These are phyloP conservation scores for Anagyrus pseudococci DNA, from an alignment of 2,888 invertebrate genomes.

Conservation along the genomic window DNA sequence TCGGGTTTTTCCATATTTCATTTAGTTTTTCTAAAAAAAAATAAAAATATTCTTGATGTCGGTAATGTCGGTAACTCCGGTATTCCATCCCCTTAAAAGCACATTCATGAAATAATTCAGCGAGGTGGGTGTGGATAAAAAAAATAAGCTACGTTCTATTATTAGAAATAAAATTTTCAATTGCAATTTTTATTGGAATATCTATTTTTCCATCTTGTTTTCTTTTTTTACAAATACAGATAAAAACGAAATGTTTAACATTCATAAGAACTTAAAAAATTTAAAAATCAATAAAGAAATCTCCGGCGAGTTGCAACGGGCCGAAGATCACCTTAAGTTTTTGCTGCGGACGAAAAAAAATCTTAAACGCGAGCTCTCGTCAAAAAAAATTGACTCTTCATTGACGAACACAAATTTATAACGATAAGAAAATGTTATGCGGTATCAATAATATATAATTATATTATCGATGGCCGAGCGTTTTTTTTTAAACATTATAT, in stretches of 20 bases:
- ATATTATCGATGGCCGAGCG: too few species aligned
- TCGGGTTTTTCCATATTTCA: too few species aligned
- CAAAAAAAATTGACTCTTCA: slow-evolving; percentile 86
- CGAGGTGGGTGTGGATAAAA: slow-evolving; percentile 2
- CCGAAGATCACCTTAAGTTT: slow-evolving; percentile 84
- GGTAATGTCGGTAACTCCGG: too few species aligned
- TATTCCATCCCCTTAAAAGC: too few species aligned
- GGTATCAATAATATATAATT: slow-evolving; percentile 76
- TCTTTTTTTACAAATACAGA: slow-evolving; percentile 61
- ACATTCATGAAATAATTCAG: background rate
- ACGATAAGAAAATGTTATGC: slow-evolving; percentile 89
- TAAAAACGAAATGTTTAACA: slow-evolving; percentile 88
- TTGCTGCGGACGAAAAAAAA: slow-evolving; percentile 81
- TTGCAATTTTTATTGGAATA: slow-evolving; percentile 1
- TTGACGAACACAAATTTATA: slow-evolving; percentile 93
- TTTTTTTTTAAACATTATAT: slow-evolving; percentile 3
- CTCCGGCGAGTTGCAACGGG: slow-evolving; percentile 80
- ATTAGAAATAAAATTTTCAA: slow-evolving; percentile 2
- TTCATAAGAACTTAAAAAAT: slow-evolving; percentile 87
- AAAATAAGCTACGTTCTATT: background rate
- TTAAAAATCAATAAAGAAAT: slow-evolving; percentile 66
- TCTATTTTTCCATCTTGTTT: slow-evolving; percentile 16
- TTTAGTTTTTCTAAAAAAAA: too few species aligned
- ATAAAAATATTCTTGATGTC: too few species aligned
- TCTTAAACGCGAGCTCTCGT: slow-evolving; percentile 82